Evolutionary conservation across 2,888 invertebrate species (phyloP), one percentile per base, ranked within the genome.

Genomic region (Noctua janthe): DNA sequence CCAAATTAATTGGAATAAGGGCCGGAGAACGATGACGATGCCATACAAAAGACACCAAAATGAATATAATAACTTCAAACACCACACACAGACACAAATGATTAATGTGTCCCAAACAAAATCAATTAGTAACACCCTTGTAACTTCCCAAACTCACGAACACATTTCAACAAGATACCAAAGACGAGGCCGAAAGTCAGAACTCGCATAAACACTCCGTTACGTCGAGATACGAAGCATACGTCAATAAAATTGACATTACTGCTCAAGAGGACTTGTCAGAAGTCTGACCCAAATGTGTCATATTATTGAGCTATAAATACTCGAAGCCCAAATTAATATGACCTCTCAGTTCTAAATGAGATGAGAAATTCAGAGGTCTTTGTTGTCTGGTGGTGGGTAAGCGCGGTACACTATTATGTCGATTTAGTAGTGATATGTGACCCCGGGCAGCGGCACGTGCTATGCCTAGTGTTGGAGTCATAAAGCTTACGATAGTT

Each of bases 301-400:
- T 93, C 94, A 92, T 92, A 94, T 93, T 93, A 94, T 94, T 92
- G 93, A 89, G 91, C 94, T 92, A 94, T 95, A 95, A 95, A 95
- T 94, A 94, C 92, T 89, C 88, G 82, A 80, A 85, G 87, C 83
- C 94, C 93, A 92, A 81, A 83, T 76, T 87, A 87, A 74, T 39
- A 72, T 69, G 92, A 88, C 75, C 84, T 83, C 79, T 86, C 71
- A 76, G 78, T 80, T 49, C 8, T 47, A n/a, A 79, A 74, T 78
- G 81, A 85, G 77, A 71, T 77, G 39, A 78, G 64, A 56, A 69
- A 77, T 59, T 71, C 67, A 74, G 74, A 76, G 89, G 70, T 80
- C 92, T 79, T 43, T 73, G 74, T 71, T 72, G 20, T 43, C 47
- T 91, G 91, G 92, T 87, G 73, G 74, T 66, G 13, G 43, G 86